Percentiles rank a stretch among this genome's conserved stretches.
These are phyloP conservation scores for Fukomys damarensis DNA, from an alignment of 2,113 vertebrate species.

Conservation along the genomic window DNA sequence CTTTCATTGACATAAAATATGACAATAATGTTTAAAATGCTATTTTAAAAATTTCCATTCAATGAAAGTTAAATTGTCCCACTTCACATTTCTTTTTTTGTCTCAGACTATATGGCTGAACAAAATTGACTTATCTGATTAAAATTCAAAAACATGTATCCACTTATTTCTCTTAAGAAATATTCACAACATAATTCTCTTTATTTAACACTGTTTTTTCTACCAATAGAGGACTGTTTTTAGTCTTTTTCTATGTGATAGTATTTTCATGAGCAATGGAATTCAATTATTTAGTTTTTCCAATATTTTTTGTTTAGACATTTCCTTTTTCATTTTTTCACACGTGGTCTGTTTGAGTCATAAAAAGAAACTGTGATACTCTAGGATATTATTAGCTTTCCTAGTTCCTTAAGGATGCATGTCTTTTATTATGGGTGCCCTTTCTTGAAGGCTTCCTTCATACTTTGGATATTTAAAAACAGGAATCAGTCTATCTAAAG, in stretches of 20 bases:
- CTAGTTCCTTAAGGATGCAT: not conserved
- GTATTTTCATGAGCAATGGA: not conserved
- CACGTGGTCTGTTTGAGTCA: not conserved
- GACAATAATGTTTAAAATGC: not conserved
- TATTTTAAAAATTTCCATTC: not conserved
- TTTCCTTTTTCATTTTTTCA: conserved; percentile 12
- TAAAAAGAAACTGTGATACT: not conserved
- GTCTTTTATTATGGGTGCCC: not conserved
- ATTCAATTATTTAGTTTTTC: conserved; percentile 42
- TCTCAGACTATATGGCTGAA: conserved; percentile 11
- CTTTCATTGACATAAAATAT: not conserved
- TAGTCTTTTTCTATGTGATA: not conserved
- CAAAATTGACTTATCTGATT: conserved; percentile 1
- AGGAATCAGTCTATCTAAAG: not conserved
- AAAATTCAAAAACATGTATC: conserved; percentile 55
- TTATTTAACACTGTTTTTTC: conserved; percentile 42
- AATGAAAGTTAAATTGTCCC: conserved; percentile 15
- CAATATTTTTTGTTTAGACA: conserved; percentile 35
- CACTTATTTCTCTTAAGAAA: conserved; percentile 8
- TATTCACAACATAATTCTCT: conserved; percentile 28
- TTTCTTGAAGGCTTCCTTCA: conserved; percentile 13
- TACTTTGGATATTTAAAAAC: not conserved
- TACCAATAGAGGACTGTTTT: conserved; percentile 1
- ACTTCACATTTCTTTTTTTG: not conserved
- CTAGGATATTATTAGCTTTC: not conserved